Evolutionary conservation across 2,113 vertebrate genomes (phyloP).

Genomic region (Ranitomeya variabilis): DNA sequence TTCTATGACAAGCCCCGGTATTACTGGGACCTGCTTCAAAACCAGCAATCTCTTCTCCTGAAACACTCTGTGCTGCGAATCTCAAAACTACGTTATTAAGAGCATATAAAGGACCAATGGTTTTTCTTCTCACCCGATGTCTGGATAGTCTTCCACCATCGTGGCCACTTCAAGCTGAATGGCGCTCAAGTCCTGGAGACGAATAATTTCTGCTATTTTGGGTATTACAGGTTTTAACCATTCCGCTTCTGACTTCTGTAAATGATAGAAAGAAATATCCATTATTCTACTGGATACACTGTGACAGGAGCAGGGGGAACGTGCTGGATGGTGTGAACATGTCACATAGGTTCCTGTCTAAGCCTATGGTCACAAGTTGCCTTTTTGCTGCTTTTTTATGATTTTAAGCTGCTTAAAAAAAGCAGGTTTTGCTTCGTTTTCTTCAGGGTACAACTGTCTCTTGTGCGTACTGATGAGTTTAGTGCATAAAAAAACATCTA

Average conservation of each 20-base stretch:
- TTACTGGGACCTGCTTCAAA: background rate
- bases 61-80: background rate
- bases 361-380: too few species aligned
- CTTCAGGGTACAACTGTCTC: too few species aligned
- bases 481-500: too few species aligned
- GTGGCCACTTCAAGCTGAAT: conserved; percentile 83
- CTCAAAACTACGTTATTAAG: background rate
- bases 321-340: background rate
- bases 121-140: conserved; percentile 79
- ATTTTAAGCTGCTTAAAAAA: too few species aligned
- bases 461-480: too few species aligned
- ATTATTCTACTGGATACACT: background rate
- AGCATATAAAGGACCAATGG: background rate
- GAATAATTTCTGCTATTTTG: conserved; percentile 81
- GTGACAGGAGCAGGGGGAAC: background rate
- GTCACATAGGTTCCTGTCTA: too few species aligned
- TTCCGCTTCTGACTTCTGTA: conserved; percentile 76
- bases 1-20: background rate
- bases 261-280: background rate
- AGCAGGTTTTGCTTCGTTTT: too few species aligned
- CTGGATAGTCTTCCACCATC: conserved; percentile 72
- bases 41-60: background rate
- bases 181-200: conserved; percentile 78
- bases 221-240: conserved; percentile 76
- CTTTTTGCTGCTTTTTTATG: too few species aligned